These are phyloP conservation scores for Rhopalosiphum nymphaeae DNA, from an alignment of 2,888 invertebrate genomes.

Conservation along the genomic window DNA sequence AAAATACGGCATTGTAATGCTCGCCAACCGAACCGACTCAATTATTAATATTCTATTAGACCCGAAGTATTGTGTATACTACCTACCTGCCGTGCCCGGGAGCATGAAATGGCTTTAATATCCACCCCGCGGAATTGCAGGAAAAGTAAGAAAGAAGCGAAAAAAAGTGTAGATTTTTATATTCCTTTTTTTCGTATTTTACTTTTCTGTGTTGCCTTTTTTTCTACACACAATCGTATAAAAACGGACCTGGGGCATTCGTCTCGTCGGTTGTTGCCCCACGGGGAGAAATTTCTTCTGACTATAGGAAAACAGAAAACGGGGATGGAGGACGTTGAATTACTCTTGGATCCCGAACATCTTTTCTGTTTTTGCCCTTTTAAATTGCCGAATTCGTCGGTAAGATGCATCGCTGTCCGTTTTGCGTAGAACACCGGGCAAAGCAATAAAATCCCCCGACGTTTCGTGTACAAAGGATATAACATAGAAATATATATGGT, in stretches of 20 bases:
- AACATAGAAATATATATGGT: not conserved
- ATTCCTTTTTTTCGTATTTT: conserved; percentile 52
- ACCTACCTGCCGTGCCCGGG: conserved; percentile 53
- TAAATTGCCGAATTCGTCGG: conserved; percentile 50
- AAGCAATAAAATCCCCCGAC: conserved; percentile 42
- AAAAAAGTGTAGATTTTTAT: conserved; percentile 62
- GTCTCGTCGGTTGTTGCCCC: conserved; percentile 62
- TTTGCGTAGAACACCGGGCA: not conserved
- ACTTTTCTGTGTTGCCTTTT: conserved; percentile 19
- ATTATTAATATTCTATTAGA: conserved; percentile 65
- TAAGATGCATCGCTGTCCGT: conserved; percentile 55
- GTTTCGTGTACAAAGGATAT: conserved; percentile 12
- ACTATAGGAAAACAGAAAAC: conserved; percentile 47
- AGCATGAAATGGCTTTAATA: conserved; percentile 61
- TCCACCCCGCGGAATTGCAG: conserved; percentile 30
- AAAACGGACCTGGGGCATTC: conserved; percentile 61
- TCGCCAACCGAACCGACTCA: conserved; percentile 65
- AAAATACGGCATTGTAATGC: conserved; percentile 64
- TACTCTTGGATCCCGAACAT: conserved; percentile 12
- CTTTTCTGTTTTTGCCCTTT: conserved; percentile 40
- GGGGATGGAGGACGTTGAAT: conserved; percentile 34
- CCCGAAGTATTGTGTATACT: conserved; percentile 58
- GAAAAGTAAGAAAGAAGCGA: not conserved
- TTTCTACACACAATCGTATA: conserved; percentile 41
- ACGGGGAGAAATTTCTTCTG: conserved; percentile 61